These are phyloP conservation scores for Cavia aperea DNA, from an alignment of 2,113 vertebrate genomes.

Conservation along the genomic window DNA sequence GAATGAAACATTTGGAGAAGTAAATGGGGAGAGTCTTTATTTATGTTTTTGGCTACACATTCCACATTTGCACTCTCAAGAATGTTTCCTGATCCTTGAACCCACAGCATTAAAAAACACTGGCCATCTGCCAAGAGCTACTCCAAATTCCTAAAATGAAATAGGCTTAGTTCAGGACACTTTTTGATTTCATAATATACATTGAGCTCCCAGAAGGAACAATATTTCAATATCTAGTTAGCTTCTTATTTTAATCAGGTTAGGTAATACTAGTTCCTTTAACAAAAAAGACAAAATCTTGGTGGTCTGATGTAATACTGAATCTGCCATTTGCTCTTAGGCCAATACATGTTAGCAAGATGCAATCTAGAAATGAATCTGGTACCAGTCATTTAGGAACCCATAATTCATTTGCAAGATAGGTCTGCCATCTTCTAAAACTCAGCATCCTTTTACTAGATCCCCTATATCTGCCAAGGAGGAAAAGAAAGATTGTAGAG, in stretches of 20 bases:
- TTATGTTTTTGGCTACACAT: conserved; percentile 10
- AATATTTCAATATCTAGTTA: conserved; percentile 12
- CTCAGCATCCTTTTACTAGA: not conserved
- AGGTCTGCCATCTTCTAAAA: not conserved
- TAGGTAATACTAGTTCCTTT: not conserved
- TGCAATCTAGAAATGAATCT: not conserved
- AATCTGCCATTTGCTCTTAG: not conserved
- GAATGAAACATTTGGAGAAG: not conserved
- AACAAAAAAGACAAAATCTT: not conserved
- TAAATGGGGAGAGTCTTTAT: not conserved
- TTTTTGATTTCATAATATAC: not conserved
- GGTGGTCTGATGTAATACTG: not conserved
- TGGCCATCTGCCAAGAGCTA: not conserved
- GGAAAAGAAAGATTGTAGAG: not conserved
- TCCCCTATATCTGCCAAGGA: not conserved
- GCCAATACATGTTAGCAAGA: not conserved
- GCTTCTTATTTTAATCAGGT: not conserved
- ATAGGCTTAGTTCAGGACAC: not conserved
- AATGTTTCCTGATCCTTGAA: not conserved
- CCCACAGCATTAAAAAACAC: not conserved
- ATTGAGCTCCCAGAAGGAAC: not conserved
- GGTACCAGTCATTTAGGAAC: not conserved
- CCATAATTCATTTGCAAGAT: not conserved
- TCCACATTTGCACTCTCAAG: conserved; percentile 36
- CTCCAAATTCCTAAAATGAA: conserved; percentile 7